These are phyloP conservation scores for Mesochorus sp. DNA, from an alignment of 2,888 invertebrate species.

Conservation along the genomic window DNA sequence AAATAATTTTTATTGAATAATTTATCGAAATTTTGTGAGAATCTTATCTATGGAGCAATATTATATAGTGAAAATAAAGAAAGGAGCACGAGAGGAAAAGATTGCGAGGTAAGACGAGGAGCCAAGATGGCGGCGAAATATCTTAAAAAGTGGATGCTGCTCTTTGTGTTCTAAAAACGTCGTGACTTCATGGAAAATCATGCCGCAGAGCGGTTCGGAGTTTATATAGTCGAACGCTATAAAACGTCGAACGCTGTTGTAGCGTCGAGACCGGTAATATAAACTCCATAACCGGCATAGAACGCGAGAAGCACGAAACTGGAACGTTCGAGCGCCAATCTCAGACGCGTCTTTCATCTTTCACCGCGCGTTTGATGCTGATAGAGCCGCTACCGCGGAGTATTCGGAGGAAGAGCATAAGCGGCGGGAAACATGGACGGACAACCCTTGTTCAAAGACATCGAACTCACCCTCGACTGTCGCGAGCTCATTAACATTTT, in stretches of 20 bases:
- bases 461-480: too few relatives aligned
- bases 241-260: slow-evolving; percentile 63
- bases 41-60: slow-evolving; percentile 13
- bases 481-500: too few relatives aligned
- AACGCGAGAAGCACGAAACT: slow-evolving; percentile 46
- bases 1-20: too few relatives aligned
- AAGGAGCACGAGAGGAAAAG: background rate
- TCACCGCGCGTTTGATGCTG: slow-evolving; percentile 65
- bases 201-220: slow-evolving; percentile 45
- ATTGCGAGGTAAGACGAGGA: slow-evolving; percentile 2
- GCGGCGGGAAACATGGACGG: background rate
- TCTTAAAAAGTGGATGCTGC: background rate
- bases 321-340: slow-evolving; percentile 67
- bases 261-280: slow-evolving; percentile 63
- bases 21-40: too few relatives aligned
- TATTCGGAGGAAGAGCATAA: background rate
- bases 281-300: slow-evolving; percentile 69
- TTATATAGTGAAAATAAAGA: slow-evolving; percentile 27
- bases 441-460: slow-evolving; percentile 8
- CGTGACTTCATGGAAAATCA: slow-evolving; percentile 58
- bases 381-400: slow-evolving; percentile 21
- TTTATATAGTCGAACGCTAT: slow-evolving; percentile 72
- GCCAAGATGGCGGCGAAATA: slow-evolving; percentile 16
- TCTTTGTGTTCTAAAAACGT: background rate
- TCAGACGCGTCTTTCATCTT: slow-evolving; percentile 74